Evolutionary conservation across 1,140 invertebrate genomes (phyloP), one percentile per base, ranked within the genome.

Genomic region (Lepidurus arcticus): DNA sequence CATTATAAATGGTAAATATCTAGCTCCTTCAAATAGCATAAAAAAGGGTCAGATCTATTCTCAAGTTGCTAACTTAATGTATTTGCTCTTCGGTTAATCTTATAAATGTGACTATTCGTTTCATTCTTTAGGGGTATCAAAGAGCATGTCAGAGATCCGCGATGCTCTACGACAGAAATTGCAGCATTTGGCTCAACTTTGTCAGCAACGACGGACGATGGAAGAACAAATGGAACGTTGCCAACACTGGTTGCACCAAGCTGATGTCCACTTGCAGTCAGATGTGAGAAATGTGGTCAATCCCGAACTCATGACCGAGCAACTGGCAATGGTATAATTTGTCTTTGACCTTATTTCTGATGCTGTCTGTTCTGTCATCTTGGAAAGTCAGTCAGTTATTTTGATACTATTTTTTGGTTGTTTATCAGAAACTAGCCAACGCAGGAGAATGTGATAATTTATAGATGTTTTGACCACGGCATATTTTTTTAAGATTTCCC

Each of bases 201-300:
- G 44, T 44, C 78, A 73, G 5, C 90, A 90, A 24, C 88, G 94
- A 81, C 91, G 90, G 83, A 87, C 90, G 21, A 94, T 96, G 82
- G 94, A 96, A 85, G 89, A 88, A 76, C 91, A 93, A 79, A 87
- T 94, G 73, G 91, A 93, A 78, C 91, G 91, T 81, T 92, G 92
- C 83, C 89, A 92, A 80, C 90, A 93, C 80, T 96, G 94, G 94
- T 86, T 95, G 24, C 92, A 93, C 76, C 91, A 96, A 87, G 92
- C 93, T 74, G 94, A 96, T 86, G 92, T 93, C 8, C 90, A 92
- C 13, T 90, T 92, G 0, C 91, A 92, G 13, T 89, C 91, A 44
- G 94, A 95, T 82, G 84, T 95, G 4, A 87, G 92, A 75, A 90
- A 83, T 16, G 82, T 91, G 26, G 89, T 92, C 1, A 94, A 89